These are phyloP conservation scores for Hippoglossus hippoglossus DNA, from an alignment of 2,797 vertebrate species.

Conservation along the genomic window DNA sequence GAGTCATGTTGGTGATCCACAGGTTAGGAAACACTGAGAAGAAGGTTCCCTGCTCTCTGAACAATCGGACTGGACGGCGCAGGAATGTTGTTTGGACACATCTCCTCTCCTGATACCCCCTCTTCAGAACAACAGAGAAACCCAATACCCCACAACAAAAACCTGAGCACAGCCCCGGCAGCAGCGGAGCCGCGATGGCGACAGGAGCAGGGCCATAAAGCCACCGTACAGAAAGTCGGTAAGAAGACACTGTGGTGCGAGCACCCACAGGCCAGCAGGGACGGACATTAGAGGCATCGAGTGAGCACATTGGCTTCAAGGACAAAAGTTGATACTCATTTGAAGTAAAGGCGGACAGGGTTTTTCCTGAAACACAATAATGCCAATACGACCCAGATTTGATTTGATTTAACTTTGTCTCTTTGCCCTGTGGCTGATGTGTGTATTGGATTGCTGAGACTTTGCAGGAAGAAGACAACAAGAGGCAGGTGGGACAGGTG, in stretches of 20 bases:
- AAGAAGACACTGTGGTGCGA: constrained; percentile 56
- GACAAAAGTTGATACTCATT: constrained; percentile 57
- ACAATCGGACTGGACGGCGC: constrained; percentile 33
- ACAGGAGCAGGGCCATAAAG: constrained; percentile 37
- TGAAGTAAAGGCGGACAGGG: constrained; percentile 32
- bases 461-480: constrained; percentile 6
- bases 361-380: constrained; percentile 68
- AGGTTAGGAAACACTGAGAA: constrained; percentile 20
- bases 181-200: constrained; percentile 2
- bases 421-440: constrained; percentile 19
- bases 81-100: constrained; percentile 58
- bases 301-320: constrained; percentile 46
- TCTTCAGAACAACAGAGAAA: constrained; percentile 63
- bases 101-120: constrained; percentile 35
- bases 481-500: constrained; percentile 1
- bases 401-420: constrained; percentile 36
- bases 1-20: constrained; percentile 2
- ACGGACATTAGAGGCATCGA: constrained; percentile 31
- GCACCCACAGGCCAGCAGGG: constrained; percentile 54
- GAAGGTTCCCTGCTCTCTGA: constrained; percentile 4
- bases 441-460: constrained; percentile 3
- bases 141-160: constrained; percentile 57
- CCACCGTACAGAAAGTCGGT: constrained; percentile 58
- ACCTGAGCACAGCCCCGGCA: constrained; percentile 27
- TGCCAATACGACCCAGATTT: constrained; percentile 53